These are phyloP conservation scores for Lampropteryx suffumata DNA, from an alignment of 2,888 invertebrate genomes.

Conservation along the genomic window DNA sequence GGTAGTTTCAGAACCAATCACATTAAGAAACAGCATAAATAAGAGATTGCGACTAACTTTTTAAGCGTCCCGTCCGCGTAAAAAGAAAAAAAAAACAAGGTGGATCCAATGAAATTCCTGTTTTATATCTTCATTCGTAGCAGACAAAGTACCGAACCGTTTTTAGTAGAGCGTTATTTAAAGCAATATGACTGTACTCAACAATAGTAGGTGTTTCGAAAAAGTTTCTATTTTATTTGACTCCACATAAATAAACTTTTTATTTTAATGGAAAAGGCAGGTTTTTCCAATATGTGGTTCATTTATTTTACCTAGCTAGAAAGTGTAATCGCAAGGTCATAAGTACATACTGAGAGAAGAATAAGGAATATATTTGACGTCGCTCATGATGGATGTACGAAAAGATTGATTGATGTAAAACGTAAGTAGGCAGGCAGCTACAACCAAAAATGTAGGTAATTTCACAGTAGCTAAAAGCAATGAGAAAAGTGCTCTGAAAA, in stretches of 20 bases:
- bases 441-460: conserved; percentile 23
- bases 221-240: too few species aligned
- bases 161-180: background rate
- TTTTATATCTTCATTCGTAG: conserved; percentile 3
- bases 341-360: conserved; percentile 14
- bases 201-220: too few species aligned
- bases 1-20: conserved; percentile 24
- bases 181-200: too few species aligned
- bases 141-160: background rate
- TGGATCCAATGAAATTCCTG: background rate
- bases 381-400: conserved; percentile 34
- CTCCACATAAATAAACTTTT: too few species aligned
- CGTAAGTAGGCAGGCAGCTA: conserved; percentile 23
- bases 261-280: too few species aligned
- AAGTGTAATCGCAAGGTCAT: background rate
- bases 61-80: background rate
- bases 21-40: conserved; percentile 24
- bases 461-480: conserved; percentile 10
- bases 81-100: conserved; percentile 1
- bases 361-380: conserved; percentile 29
- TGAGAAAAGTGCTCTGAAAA: conserved; percentile 11
- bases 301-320: too few species aligned
- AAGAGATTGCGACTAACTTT: too few species aligned
- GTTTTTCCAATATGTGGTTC: too few species aligned
- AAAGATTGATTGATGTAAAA: conserved; percentile 36